These are phyloP conservation scores for Cephalotes varians DNA, from an alignment of 2,888 invertebrate genomes.

Conservation along the genomic window DNA sequence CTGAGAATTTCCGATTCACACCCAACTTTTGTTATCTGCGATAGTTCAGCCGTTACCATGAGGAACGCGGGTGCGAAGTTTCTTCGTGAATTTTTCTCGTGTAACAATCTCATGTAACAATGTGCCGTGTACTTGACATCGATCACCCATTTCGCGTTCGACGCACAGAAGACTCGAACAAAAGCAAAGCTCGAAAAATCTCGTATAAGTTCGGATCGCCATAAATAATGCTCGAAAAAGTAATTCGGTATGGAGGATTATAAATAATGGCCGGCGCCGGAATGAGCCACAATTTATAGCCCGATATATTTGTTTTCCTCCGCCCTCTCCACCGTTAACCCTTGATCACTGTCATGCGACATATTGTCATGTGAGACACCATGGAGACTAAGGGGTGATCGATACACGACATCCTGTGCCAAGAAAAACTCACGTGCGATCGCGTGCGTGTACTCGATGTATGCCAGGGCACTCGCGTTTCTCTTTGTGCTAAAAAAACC, in stretches of 20 bases:
- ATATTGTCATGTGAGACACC: slow-evolving; percentile 67
- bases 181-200: slow-evolving; percentile 50
- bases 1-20: slow-evolving; percentile 4
- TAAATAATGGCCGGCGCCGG: slow-evolving; percentile 47
- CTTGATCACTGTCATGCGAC: slow-evolving; percentile 75
- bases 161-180: slow-evolving; percentile 40
- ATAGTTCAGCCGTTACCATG: slow-evolving; percentile 33
- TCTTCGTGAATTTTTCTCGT: slow-evolving; percentile 28
- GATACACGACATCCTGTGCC: slow-evolving; percentile 61
- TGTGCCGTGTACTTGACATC: slow-evolving; percentile 39
- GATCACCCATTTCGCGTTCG: slow-evolving; percentile 44
- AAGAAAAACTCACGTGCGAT: slow-evolving; percentile 62
- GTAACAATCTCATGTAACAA: slow-evolving; percentile 41
- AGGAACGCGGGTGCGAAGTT: slow-evolving; percentile 21
- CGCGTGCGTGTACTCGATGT: slow-evolving; percentile 62
- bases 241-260: slow-evolving; percentile 54
- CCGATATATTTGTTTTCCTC: slow-evolving; percentile 60
- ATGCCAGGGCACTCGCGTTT: slow-evolving; percentile 50
- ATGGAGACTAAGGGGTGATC: slow-evolving; percentile 58
- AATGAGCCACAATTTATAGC: slow-evolving; percentile 52
- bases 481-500: slow-evolving; percentile 47
- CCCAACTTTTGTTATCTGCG: slow-evolving; percentile 19
- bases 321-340: slow-evolving; percentile 62
- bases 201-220: slow-evolving; percentile 48
- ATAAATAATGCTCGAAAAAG: slow-evolving; percentile 51